phyloP scores from a whole-genome alignment of 2,797 vertebrate genomes.

The Phalloptychus januarius region DNA sequence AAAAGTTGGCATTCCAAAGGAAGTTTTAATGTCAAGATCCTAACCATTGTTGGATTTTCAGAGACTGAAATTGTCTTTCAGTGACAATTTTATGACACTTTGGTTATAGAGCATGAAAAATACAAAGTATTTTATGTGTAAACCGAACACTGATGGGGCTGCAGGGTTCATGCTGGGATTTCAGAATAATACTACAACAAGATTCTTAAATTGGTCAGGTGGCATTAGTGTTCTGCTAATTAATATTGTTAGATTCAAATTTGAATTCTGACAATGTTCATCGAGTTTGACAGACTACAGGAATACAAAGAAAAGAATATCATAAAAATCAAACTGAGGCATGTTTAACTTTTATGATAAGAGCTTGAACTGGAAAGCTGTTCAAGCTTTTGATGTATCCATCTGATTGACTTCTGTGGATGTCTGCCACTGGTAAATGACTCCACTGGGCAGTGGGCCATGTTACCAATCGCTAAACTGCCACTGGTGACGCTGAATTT shows the following conservation, averaged over 20 bases:
- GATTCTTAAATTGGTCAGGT: background rate
- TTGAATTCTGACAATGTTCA: background rate
- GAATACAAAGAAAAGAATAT: background rate
- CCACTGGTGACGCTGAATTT: background rate
- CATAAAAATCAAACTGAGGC: background rate
- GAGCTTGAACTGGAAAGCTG: background rate
- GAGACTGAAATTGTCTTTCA: no score
- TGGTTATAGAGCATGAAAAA: background rate
- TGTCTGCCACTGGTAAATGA: background rate
- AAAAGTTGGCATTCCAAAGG: no score
- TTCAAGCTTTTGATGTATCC: background rate
- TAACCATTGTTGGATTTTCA: background rate
- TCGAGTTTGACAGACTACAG: background rate
- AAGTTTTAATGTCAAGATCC: no score
- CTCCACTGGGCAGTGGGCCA: background rate
- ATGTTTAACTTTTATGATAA: background rate
- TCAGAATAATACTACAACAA: background rate
- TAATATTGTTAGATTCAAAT: background rate
- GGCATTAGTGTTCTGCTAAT: background rate
- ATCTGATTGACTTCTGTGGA: background rate
- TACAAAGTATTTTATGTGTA: no score
- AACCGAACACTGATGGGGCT: background rate
- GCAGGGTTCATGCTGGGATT: background rate
- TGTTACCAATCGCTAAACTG: background rate
- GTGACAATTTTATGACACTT: background rate